Evolutionary conservation across 2,113 vertebrate species (phyloP).

Genomic region (Cranoglanis bouderius): DNA sequence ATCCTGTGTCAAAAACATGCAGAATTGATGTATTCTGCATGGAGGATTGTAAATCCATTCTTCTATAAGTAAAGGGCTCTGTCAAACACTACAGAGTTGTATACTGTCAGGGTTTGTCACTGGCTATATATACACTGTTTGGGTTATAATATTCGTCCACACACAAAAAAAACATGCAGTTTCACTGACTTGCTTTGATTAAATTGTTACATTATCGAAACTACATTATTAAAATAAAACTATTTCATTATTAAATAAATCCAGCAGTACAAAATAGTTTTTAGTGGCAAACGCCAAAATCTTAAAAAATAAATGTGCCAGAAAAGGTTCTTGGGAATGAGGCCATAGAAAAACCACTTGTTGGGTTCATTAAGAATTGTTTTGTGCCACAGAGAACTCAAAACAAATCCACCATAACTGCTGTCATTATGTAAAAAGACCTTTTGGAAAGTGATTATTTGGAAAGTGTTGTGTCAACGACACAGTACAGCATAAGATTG

Average conservation of each 20-base stretch:
- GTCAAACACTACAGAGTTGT: neutral
- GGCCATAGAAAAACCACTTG: neutral
- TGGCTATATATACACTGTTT: neutral
- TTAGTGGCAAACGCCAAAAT: neutral
- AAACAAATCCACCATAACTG: neutral
- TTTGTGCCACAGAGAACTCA: neutral
- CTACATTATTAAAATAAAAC: too few species aligned
- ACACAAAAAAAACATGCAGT: neutral
- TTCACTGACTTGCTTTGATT: neutral
- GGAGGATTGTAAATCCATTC: conserved; percentile 6
- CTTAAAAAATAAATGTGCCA: neutral
- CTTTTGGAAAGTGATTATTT: neutral
- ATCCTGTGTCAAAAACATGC: conserved; percentile 5
- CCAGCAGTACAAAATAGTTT: neutral
- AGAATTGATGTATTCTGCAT: neutral
- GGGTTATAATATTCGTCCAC: neutral
- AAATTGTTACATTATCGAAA: neutral
- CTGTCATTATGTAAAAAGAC: neutral
- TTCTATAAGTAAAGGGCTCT: neutral
- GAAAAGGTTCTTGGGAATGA: neutral
- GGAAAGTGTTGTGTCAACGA: neutral
- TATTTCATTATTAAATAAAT: neutral
- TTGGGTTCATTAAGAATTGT: neutral
- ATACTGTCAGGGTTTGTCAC: neutral
- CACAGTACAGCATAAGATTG: neutral